phyloP scores from a whole-genome alignment of 23 tunicate species.

The Phallusia fumigata region DNA sequence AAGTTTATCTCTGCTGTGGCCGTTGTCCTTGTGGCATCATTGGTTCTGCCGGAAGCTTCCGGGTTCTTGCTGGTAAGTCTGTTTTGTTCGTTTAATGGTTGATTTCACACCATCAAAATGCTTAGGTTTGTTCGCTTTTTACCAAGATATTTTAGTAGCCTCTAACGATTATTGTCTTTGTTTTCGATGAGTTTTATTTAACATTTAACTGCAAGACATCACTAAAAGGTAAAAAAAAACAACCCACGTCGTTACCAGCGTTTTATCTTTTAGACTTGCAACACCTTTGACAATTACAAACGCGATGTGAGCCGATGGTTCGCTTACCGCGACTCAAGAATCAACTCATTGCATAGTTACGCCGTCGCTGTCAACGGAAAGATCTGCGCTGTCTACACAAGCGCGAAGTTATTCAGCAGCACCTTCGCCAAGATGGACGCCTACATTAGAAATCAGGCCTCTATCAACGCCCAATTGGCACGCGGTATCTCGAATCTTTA shows the following conservation, averaged over 20 bases:
- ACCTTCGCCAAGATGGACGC: not conserved
- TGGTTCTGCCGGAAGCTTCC: not conserved
- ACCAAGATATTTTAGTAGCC: too few species aligned
- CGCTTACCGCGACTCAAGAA: not conserved
- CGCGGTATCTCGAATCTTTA: not conserved
- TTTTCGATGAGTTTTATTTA: too few species aligned
- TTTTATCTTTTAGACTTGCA: not conserved
- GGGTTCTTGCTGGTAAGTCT: not conserved
- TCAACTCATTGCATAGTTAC: not conserved
- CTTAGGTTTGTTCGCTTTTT: too few species aligned
- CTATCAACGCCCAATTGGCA: not conserved
- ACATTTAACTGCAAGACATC: too few species aligned
- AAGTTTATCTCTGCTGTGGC: not conserved
- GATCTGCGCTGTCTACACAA: not conserved
- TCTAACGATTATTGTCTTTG: too few species aligned
- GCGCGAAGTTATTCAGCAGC: not conserved
- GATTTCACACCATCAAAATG: too few species aligned
- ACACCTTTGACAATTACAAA: not conserved
- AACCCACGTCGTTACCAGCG: too few species aligned
- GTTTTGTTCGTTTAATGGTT: not conserved
- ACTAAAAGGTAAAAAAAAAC: too few species aligned
- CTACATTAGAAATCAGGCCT: not conserved
- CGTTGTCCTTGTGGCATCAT: not conserved
- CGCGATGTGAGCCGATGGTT: not conserved
- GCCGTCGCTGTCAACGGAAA: not conserved